Evolutionary conservation across 2,113 vertebrate genomes (phyloP), one percentile per base, ranked within the genome.

Genomic region (Aegypius monachus): DNA sequence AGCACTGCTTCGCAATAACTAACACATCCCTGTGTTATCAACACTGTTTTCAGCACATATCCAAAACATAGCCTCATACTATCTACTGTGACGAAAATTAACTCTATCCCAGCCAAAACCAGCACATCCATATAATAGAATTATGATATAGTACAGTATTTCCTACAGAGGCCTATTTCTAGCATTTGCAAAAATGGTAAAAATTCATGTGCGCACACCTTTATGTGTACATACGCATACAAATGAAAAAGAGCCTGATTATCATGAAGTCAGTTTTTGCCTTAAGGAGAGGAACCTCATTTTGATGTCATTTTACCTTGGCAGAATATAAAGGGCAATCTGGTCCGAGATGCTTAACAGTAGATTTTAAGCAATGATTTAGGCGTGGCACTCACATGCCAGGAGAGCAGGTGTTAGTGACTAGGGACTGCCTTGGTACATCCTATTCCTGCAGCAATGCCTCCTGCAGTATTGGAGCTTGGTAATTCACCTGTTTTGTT

Each of bases 151-250:
- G 16, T 3, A 4, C 42, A 25, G 63, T 31, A 47, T 68, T 81
- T 25, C 27, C 53, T 82, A 36, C 40, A 58, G 52, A 61, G 65
- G 16, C 16, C 36, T 23, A 23, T 36, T 78, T n/a, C 43, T 42
- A 58, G 50, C 62, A n/a, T 78, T 40, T 43, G 25, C 31, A 58
- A n/a, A 42, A n/a, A 42, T 4, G 29, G 25, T n/a, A 50, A 59
- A n/a, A 59, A 32, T 9, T 31, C 9, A 31, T 4, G 62, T 42
- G 61, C 5, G 1, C 7, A 12, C 1, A 3, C 32, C 42, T 45
- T 36, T 22, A 22, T 11, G 26, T 20, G 19, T 29, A 59, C 9
- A 12, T 34, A 14, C 15, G 9, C 29, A 17, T 15, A 25, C 42
- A 47, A 21, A 58, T 38, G 21, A 12, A 56, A 48, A 67, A 22